These are phyloP conservation scores for Heliconius sara DNA, from an alignment of 2,888 invertebrate genomes.

Conservation along the genomic window DNA sequence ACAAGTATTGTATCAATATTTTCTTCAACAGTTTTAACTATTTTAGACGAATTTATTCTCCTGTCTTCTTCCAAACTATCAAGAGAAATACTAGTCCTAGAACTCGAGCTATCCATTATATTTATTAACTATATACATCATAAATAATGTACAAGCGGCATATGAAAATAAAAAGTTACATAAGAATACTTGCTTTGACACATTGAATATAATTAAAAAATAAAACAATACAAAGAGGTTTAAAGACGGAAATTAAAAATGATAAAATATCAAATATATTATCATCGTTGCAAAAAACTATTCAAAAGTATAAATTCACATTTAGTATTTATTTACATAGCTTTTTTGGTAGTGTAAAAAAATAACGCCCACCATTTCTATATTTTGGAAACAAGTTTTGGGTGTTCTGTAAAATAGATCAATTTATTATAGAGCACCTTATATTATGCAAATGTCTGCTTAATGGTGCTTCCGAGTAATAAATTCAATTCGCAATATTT, in stretches of 20 bases:
- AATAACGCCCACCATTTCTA: background rate
- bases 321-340: background rate
- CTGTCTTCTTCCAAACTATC: slow-evolving; percentile 72
- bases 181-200: slow-evolving; percentile 10
- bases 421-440: slow-evolving; percentile 17
- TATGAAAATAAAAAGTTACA: slow-evolving; percentile 7
- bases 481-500: slow-evolving; percentile 10
- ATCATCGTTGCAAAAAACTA: background rate
- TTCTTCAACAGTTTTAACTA: slow-evolving; percentile 55
- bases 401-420: background rate
- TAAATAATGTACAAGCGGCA: background rate
- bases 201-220: slow-evolving; percentile 2
- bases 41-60: slow-evolving; percentile 55
- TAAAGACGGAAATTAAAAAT: background rate
- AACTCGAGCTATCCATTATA: slow-evolving; percentile 67
- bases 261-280: too few relatives aligned
- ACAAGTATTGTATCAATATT: slow-evolving; percentile 76
- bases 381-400: slow-evolving; percentile 2
- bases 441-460: slow-evolving; percentile 3
- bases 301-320: background rate
- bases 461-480: slow-evolving; percentile 8
- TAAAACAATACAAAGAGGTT: slow-evolving; percentile 1
- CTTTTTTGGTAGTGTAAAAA: background rate
- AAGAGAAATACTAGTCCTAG: slow-evolving; percentile 67
- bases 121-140: slow-evolving; percentile 46